Conservation (phyloP, 23 tunicate species). For the Corella eumyota region DNA sequence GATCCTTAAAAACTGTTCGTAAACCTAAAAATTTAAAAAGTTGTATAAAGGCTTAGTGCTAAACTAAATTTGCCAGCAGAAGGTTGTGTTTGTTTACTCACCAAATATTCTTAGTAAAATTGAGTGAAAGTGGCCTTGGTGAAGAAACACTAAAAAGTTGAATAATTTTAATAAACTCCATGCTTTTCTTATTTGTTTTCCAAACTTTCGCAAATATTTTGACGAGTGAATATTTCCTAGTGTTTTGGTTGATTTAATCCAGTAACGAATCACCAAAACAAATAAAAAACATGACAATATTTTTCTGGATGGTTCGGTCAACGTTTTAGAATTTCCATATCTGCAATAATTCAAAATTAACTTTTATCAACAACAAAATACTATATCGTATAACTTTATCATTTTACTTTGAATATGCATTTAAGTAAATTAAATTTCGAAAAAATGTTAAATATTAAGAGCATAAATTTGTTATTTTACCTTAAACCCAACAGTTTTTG, state of each 20-base stretch:
- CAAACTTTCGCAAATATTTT: not conserved
- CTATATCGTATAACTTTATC: too few relatives aligned
- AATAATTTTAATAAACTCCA: conserved; percentile 3
- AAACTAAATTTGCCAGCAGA: too few relatives aligned
- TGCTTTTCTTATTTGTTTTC: not conserved
- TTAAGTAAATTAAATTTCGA: too few relatives aligned
- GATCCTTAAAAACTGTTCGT: conserved; percentile 22
- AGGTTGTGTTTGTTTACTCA: too few relatives aligned
- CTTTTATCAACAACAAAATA: too few relatives aligned
- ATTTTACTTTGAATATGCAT: too few relatives aligned
- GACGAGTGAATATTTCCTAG: not conserved
- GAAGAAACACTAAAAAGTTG: conserved; percentile 25
- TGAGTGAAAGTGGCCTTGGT: conserved; percentile 21
- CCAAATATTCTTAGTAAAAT: conserved; percentile 17
- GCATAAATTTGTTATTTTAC: conserved; percentile 14
- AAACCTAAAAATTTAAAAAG: conserved; percentile 22
- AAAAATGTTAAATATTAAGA: too few relatives aligned
- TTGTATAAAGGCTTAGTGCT: too few relatives aligned
- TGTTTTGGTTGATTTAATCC: not conserved
- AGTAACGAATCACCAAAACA: not conserved
- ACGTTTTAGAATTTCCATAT: too few relatives aligned
- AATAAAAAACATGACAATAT: too few relatives aligned
- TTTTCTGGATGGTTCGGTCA: too few relatives aligned
- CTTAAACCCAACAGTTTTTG: conserved; percentile 41
- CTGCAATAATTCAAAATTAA: too few relatives aligned